Evolutionary conservation across 2,888 invertebrate species (phyloP), one percentile per base, ranked within the genome.

Genomic region (Elegia similella): DNA sequence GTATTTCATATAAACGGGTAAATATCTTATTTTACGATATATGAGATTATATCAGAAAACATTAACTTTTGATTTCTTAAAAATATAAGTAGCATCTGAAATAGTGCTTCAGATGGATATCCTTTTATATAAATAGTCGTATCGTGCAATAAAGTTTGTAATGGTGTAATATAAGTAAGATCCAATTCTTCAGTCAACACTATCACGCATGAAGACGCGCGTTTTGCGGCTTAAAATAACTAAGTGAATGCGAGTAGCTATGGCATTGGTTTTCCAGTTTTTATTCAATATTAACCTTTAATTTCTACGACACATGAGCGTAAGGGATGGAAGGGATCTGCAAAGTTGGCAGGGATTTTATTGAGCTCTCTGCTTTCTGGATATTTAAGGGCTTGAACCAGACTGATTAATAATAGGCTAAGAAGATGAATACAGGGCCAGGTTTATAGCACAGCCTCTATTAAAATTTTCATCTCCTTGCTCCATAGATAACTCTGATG

Each of bases 171-270:
- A 54, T 61, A 59, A 67, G 63, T 61, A 59, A 67, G 63, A 73
- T 77, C 67, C 67, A 79, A 79, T 78, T 78, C 72, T 73, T 80
- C 78, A 70, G 75, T 82, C 77, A 82, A 78, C 78, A 80, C 76
- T 76, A 80, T 79, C 70, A 74, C 65, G 70, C 72, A 80, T 80
- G 77, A 76, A 80, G 73, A 63, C 68, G 73, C 78, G 77, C 72
- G 77, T 81, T 86, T 79, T 76, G 75, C 68, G 63, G 72, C 64
- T 79, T 80, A 86, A 84, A 88, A 88, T 88, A 87, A 85, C 76
- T 30, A 62, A 68, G 72, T 76, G 84, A 83, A 84, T 85, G 82
- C 76, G 71, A 64, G 70, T 73, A 70, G 72, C 61, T 60, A 73
- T 12, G 17, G 13, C 12, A 55, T 16, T 32, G 32, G 34, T 23